Evolutionary conservation across 2,113 vertebrate species (phyloP).

Genomic region (Crotalus helleri): DNA sequence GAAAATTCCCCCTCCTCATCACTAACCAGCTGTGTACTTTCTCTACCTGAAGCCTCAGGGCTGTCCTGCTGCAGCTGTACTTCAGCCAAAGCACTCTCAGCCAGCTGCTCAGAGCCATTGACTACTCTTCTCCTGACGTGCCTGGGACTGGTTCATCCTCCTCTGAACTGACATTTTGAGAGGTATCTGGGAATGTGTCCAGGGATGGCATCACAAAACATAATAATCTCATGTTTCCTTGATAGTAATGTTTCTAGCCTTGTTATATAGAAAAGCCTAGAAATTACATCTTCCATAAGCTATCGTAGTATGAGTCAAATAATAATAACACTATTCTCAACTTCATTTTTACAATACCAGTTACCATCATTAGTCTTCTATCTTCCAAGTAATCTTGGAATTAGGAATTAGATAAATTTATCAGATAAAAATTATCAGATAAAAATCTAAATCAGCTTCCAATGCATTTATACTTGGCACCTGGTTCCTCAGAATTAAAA

Average conservation of each 20-base stretch:
- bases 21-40: too few relatives aligned
- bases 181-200: too few relatives aligned
- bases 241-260: background rate
- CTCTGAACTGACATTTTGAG: too few relatives aligned
- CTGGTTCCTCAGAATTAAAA: background rate
- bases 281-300: background rate
- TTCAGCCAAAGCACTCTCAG: too few relatives aligned
- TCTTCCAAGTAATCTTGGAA: background rate
- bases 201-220: background rate
- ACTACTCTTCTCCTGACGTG: too few relatives aligned
- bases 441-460: background rate
- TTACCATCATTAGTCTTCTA: background rate
- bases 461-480: background rate
- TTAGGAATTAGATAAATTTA: background rate
- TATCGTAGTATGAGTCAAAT: background rate
- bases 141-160: too few relatives aligned
- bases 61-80: too few relatives aligned
- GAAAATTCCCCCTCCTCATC: background rate
- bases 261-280: background rate
- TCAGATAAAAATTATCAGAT: background rate
- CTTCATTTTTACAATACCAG: background rate
- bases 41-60: too few relatives aligned
- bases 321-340: background rate
- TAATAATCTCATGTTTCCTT: background rate
- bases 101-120: too few relatives aligned